Conservation (phyloP, 2,797 vertebrate species). For the Clarias platycephalus region DNA sequence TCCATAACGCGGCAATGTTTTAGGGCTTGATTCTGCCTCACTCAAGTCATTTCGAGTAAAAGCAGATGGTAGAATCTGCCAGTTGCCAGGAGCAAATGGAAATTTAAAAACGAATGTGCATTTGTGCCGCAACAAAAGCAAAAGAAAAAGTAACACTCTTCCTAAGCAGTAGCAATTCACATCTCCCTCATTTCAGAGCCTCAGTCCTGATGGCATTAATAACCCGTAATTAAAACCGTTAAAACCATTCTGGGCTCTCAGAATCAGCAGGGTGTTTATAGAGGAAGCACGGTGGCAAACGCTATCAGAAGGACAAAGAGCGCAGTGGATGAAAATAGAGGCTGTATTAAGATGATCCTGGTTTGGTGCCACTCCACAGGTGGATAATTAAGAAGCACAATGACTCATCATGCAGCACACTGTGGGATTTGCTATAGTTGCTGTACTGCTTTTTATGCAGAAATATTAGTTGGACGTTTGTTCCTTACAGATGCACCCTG, state of each 20-base stretch:
- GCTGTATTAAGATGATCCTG: constrained; percentile 58
- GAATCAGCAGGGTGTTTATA: constrained; percentile 67
- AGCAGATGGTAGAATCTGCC: constrained; percentile 5
- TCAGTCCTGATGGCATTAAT: constrained; percentile 68
- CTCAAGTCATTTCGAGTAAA: neutral
- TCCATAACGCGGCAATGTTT: neutral
- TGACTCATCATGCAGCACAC: constrained; percentile 9
- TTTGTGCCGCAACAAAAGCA: neutral
- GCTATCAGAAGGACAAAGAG: constrained; percentile 30
- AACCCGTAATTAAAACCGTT: constrained; percentile 60
- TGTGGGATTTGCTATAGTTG: constrained; percentile 21
- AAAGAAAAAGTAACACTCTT: constrained; percentile 3
- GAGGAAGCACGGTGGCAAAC: constrained; percentile 47
- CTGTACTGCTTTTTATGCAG: neutral
- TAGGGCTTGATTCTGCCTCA: neutral
- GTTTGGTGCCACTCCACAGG: constrained; percentile 56
- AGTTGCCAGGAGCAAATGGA: constrained; percentile 1
- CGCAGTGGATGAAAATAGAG: constrained; percentile 55
- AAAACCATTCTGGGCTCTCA: constrained; percentile 47
- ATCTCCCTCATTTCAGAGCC: constrained; percentile 47
- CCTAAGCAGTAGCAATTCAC: constrained; percentile 6
- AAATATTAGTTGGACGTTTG: neutral
- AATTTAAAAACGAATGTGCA: neutral
- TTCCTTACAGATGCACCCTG: neutral
- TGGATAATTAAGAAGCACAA: constrained; percentile 41